Evolutionary conservation across 2,113 vertebrate genomes (phyloP).

Genomic region (Psilopogon haemacephalus): DNA sequence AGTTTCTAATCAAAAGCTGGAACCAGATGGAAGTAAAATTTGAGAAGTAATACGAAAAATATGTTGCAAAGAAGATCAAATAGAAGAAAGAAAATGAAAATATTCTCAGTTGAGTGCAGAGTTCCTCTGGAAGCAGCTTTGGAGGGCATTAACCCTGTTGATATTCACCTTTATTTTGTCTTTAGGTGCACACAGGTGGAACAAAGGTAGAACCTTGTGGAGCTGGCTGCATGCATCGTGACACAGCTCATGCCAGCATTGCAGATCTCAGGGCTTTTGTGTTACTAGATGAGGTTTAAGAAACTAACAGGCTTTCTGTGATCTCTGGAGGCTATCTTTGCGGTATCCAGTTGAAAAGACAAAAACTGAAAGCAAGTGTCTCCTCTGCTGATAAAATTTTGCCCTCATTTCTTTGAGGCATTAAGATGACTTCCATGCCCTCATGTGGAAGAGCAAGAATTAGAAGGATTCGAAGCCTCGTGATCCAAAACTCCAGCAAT

Average conservation of each 20-base stretch:
- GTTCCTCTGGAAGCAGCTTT: slow-evolving; percentile 55
- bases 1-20: slow-evolving; percentile 73
- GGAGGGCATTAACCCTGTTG: background rate
- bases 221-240: background rate
- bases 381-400: background rate
- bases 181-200: background rate
- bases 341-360: background rate
- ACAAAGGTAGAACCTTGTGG: background rate
- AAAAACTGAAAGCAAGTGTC: background rate
- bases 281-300: background rate
- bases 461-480: background rate
- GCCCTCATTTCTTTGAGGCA: background rate
- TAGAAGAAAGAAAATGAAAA: slow-evolving; percentile 59
- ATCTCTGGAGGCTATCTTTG: background rate
- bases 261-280: background rate
- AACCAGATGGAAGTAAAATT: slow-evolving; percentile 78
- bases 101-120: slow-evolving; percentile 33
- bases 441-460: background rate
- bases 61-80: slow-evolving; percentile 76
- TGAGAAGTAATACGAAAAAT: slow-evolving; percentile 74
- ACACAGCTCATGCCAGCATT: background rate
- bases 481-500: background rate
- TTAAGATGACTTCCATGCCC: background rate
- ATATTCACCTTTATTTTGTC: background rate
- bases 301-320: background rate